A percentile compares a stretch with the other conserved stretches of the same genome.
These are phyloP conservation scores for Stenichneumon culpator DNA, from an alignment of 2,888 invertebrate species.

Conservation along the genomic window DNA sequence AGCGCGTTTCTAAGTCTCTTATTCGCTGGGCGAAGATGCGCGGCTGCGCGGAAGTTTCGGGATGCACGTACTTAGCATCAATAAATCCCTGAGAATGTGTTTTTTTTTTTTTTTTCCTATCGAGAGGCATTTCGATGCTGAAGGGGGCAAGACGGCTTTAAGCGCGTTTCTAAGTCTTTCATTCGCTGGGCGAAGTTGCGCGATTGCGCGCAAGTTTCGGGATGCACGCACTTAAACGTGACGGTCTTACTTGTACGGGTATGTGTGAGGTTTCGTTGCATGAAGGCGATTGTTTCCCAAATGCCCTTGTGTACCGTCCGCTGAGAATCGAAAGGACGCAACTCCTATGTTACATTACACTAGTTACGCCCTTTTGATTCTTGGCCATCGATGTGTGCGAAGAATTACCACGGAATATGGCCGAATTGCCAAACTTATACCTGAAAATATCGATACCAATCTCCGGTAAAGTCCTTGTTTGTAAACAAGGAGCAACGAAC, in stretches of 20 bases:
- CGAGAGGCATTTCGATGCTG: conserved; percentile 37
- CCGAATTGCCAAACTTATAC: neutral
- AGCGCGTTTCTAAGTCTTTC: conserved; percentile 23
- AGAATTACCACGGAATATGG: no score
- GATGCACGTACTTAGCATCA: conserved; percentile 5
- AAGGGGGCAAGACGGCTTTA: conserved; percentile 30
- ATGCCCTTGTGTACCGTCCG: neutral
- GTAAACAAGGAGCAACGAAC: neutral
- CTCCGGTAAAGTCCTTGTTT: conserved; percentile 19
- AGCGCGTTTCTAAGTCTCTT: conserved; percentile 23
- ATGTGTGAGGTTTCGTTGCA: no score
- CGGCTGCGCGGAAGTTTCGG: neutral
- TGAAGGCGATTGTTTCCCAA: neutral
- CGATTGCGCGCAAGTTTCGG: neutral
- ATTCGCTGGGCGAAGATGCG: conserved; percentile 22
- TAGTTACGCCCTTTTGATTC: neutral
- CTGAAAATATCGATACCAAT: conserved; percentile 14
- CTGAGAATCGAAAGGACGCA: neutral
- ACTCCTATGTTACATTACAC: neutral
- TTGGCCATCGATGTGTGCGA: neutral
- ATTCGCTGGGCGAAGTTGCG: conserved; percentile 22
- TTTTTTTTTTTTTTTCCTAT: conserved; percentile 13
- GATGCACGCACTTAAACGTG: neutral
- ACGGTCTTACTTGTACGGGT: no score
- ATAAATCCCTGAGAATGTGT: conserved; percentile 55